These are phyloP conservation scores for Clinocottus analis DNA, from an alignment of 2,113 vertebrate genomes.

Conservation along the genomic window DNA sequence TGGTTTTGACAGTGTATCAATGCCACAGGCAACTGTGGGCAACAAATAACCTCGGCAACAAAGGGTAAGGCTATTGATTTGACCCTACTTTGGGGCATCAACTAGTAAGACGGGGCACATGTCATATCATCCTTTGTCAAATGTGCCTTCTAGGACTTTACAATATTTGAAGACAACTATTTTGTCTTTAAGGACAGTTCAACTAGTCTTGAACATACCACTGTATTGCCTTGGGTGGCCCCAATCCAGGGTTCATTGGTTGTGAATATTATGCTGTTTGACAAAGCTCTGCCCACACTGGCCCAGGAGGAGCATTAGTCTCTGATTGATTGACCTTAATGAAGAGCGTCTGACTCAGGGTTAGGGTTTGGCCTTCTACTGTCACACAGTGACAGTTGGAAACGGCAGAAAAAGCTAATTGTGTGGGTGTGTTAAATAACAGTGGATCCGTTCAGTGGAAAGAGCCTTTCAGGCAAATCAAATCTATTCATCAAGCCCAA, in stretches of 20 bases:
- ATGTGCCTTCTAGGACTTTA: conserved; percentile 50
- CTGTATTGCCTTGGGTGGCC: conserved; percentile 40
- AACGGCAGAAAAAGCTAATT: conserved; percentile 9
- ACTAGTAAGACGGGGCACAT: conserved; percentile 52
- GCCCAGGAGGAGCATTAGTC: conserved; percentile 54
- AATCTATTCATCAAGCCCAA: neutral
- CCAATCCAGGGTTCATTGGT: conserved; percentile 38
- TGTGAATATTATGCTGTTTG: conserved; percentile 67
- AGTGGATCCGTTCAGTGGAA: neutral
- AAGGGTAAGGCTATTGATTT: conserved; percentile 59
- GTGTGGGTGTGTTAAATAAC: conserved; percentile 3
- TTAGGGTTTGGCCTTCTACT: conserved; percentile 16
- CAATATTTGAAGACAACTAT: conserved; percentile 61
- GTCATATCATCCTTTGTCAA: conserved; percentile 67
- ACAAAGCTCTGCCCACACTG: conserved; percentile 66
- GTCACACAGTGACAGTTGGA: conserved; percentile 5
- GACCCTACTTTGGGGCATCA: conserved; percentile 65
- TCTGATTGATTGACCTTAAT: conserved; percentile 72
- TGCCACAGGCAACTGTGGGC: conserved; percentile 43
- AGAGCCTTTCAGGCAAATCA: neutral
- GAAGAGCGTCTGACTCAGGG: conserved; percentile 44
- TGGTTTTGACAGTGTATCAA: conserved; percentile 53
- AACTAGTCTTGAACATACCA: conserved; percentile 52
- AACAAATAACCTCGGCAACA: conserved; percentile 10
- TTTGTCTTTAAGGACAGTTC: conserved; percentile 50